These are phyloP conservation scores for Ciconia nigra DNA, from an alignment of 2,797 vertebrate species.

Conservation along the genomic window DNA sequence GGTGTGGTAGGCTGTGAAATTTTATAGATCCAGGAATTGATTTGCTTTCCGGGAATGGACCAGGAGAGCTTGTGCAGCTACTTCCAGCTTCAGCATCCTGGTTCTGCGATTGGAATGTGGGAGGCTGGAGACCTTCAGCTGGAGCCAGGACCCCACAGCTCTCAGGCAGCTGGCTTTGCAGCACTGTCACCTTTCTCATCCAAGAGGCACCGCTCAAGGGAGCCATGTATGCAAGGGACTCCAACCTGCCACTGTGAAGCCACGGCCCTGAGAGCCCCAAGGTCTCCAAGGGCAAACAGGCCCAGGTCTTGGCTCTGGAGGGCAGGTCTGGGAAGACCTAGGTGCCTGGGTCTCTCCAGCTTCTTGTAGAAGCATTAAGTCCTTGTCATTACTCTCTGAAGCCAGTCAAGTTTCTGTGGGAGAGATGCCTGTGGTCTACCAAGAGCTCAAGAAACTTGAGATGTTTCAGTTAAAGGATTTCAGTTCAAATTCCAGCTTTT, in stretches of 20 bases:
- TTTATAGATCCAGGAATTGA: not conserved
- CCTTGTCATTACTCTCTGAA: not conserved
- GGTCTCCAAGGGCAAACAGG: not conserved
- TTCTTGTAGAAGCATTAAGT: not conserved
- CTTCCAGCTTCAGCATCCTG: not conserved
- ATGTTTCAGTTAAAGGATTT: not conserved
- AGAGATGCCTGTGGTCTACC: not conserved
- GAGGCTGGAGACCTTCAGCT: not conserved
- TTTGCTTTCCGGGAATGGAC: not conserved
- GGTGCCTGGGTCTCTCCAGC: not conserved
- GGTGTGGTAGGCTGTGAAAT: not conserved
- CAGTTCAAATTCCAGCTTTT: not conserved
- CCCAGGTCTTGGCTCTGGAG: not conserved
- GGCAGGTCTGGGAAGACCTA: not conserved
- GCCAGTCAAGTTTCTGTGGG: not conserved
- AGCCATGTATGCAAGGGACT: not conserved
- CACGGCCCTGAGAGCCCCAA: fast-evolving
- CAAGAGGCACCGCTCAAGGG: fast-evolving
- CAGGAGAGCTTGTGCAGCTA: not conserved
- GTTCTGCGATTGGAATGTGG: fast-evolving
- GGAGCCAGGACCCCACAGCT: not conserved
- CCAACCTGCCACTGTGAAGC: not conserved
- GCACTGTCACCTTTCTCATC: not conserved
- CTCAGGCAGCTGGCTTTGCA: not conserved
- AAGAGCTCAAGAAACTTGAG: not conserved